phyloP scores from a whole-genome alignment of 1,140 invertebrate species.

The Cheumatopsyche charites region DNA sequence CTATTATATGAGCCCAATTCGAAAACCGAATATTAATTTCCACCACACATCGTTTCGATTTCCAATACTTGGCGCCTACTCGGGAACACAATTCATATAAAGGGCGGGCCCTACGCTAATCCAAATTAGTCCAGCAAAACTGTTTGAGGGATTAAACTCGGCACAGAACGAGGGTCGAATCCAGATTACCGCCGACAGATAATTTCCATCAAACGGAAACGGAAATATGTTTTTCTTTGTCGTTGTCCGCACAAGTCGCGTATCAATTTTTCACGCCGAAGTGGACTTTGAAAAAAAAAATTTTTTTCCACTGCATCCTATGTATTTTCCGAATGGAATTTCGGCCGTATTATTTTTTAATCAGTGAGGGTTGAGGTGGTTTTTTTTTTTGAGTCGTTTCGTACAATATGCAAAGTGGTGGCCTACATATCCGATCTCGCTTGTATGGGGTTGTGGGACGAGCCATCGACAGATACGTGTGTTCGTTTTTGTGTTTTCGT shows the following conservation, averaged over 20 bases:
- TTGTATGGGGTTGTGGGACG: too few relatives aligned
- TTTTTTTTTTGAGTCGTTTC: too few relatives aligned
- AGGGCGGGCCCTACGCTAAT: conserved; percentile 31
- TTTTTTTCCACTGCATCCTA: too few relatives aligned
- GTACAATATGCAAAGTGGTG: too few relatives aligned
- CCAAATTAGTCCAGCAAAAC: conserved; percentile 39
- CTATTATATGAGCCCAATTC: not conserved
- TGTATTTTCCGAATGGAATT: too few relatives aligned
- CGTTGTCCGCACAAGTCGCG: conserved; percentile 2
- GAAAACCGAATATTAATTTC: conserved; percentile 15
- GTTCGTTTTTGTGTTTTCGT: too few relatives aligned
- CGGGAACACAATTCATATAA: conserved; percentile 28
- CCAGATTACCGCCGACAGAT: conserved; percentile 34
- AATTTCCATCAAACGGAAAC: conserved; percentile 25
- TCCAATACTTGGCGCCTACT: conserved; percentile 18
- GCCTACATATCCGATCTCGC: too few relatives aligned
- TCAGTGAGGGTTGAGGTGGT: too few relatives aligned
- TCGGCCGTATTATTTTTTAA: too few relatives aligned
- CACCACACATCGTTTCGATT: conserved; percentile 4
- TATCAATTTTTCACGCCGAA: conserved; percentile 16
- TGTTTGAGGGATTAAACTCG: conserved; percentile 37
- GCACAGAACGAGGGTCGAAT: conserved; percentile 32
- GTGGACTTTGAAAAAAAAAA: too few relatives aligned
- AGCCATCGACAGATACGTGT: too few relatives aligned
- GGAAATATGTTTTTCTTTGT: conserved; percentile 32